Percentiles rank a stretch among this genome's conserved stretches.
Evolutionary conservation across 2,797 vertebrate genomes (phyloP).

Genomic region (Acrossocheilus wenchowensis): DNA sequence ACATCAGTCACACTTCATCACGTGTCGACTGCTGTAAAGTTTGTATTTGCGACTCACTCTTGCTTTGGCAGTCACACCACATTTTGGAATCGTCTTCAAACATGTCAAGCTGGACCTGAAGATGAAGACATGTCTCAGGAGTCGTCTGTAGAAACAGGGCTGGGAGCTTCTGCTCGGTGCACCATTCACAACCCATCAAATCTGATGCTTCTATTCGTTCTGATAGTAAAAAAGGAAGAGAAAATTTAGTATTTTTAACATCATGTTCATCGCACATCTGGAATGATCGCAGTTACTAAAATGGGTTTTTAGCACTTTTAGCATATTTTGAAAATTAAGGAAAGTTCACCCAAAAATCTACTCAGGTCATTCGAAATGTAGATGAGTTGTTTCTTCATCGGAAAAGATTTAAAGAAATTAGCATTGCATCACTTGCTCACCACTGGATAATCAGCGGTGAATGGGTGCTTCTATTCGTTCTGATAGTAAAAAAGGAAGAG

Average conservation of each 20-base stretch:
- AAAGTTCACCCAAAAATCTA: neutral
- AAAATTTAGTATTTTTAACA: neutral
- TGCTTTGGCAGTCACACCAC: slow-evolving; percentile 79
- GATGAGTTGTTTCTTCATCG: neutral
- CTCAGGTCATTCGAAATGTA: too few species aligned
- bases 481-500: slow-evolving; percentile 47
- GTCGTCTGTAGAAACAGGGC: slow-evolving; percentile 82
- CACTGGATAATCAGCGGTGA: too few species aligned
- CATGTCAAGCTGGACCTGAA: slow-evolving; percentile 77
- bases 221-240: slow-evolving; percentile 47
- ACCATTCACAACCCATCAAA: slow-evolving; percentile 85
- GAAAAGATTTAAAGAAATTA: neutral
- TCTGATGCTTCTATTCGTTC: slow-evolving; percentile 80
- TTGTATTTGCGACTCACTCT: slow-evolving; percentile 70
- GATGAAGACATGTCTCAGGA: slow-evolving; percentile 73
- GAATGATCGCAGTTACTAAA: neutral
- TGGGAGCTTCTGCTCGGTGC: slow-evolving; percentile 77
- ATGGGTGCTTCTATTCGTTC: slow-evolving; percentile 80
- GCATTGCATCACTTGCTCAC: neutral
- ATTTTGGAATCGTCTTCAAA: slow-evolving; percentile 71
- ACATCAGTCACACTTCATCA: neutral
- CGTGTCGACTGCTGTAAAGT: neutral
- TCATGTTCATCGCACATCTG: too few species aligned
- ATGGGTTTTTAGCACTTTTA: neutral
- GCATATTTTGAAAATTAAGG: neutral